Conservation (phyloP, 37 sponge, comb jelly and placozoan genomes). For the Corticium candelabrum region DNA sequence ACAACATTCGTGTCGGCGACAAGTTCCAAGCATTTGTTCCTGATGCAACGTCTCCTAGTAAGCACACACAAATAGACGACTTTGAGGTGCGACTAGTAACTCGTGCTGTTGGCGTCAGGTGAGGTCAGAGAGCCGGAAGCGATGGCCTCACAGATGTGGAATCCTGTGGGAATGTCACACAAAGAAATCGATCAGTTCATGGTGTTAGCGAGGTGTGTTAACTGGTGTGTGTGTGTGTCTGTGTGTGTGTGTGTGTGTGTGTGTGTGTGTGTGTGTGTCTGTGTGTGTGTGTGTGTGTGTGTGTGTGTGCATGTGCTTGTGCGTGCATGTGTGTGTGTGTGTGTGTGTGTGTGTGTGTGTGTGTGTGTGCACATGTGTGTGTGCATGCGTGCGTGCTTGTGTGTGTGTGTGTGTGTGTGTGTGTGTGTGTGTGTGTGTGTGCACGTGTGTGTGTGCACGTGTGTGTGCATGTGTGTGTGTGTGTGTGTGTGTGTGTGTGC, state of each 20-base stretch:
- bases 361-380: no score
- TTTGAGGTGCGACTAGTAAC: no score
- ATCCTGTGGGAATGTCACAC: constrained; percentile 57
- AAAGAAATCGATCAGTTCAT: constrained; percentile 84
- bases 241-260: not conserved
- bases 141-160: constrained; percentile 60
- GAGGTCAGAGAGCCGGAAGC: not conserved
- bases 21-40: constrained; percentile 83
- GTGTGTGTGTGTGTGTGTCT: not conserved
- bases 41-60: no score
- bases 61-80: no score
- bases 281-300: not conserved
- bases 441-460: no score
- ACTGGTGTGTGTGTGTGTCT: not conserved
- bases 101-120: not conserved
- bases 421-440: no score
- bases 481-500: no score
- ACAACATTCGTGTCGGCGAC: constrained; percentile 71
- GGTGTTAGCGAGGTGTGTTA: constrained; percentile 66
- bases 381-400: no score
- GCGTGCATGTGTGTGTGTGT: no score
- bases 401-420: no score
- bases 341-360: no score
- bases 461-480: no score
- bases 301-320: not conserved